These are phyloP conservation scores for Stichodactyla helianthus DNA, from an alignment of 64 coral and sea anemone genomes.

Conservation along the genomic window DNA sequence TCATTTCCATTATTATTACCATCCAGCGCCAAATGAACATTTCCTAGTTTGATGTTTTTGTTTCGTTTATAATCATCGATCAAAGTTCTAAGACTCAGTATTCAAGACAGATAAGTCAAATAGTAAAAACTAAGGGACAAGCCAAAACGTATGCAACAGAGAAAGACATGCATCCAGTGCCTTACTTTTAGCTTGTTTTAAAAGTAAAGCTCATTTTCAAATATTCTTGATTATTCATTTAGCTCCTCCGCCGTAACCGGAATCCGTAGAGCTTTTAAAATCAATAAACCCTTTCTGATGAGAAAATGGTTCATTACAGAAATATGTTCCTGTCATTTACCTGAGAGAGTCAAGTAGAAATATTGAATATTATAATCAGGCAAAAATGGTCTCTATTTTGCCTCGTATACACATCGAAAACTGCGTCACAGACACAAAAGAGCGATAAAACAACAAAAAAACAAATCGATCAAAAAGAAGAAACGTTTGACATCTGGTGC, in stretches of 20 bases:
- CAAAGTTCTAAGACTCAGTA: neutral
- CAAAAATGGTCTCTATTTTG: neutral
- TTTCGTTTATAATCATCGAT: neutral
- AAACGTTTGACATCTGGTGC: neutral
- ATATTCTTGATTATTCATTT: constrained; percentile 22
- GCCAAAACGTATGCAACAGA: neutral
- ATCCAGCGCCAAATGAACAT: neutral
- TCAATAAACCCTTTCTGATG: constrained; percentile 25
- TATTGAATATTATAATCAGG: constrained; percentile 1
- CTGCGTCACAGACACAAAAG: constrained; percentile 2
- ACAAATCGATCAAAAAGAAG: neutral
- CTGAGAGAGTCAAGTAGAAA: neutral
- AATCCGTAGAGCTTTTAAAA: neutral
- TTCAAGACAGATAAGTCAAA: neutral
- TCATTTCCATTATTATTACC: neutral
- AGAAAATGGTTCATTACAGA: constrained; percentile 30
- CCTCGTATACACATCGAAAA: neutral
- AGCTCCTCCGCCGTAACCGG: neutral
- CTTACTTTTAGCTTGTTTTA: neutral
- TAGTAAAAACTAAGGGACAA: neutral
- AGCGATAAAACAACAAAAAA: neutral
- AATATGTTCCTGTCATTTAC: constrained; percentile 2
- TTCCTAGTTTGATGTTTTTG: neutral
- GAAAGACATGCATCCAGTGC: neutral
- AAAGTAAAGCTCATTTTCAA: constrained; percentile 1